Base-by-base conservation (phyloP, 2,113 vertebrate genomes). In the Chionomys nivalis region DNA sequence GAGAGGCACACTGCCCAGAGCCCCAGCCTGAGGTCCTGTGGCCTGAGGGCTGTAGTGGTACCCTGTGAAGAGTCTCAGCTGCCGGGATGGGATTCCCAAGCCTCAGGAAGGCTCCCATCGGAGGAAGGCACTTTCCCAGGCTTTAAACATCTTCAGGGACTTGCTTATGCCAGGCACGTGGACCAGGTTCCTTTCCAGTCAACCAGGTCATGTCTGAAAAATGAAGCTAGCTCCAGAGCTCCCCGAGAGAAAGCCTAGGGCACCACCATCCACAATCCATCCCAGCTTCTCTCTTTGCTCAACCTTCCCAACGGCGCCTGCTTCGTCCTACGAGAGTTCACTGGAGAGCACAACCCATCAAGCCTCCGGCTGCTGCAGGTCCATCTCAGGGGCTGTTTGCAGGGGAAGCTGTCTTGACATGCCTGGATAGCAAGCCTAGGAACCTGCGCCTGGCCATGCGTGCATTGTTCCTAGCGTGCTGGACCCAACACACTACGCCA, bases 101-200 rank as follows among this genome's bases (percentile, higher is more conserved):
- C 78, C 73, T 31, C 58, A 16, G 73, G 33, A 52, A 52, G 73
- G 24, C 61, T 52, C 1, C 72, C 1, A 0, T 21, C 23, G 19
- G 24, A 79, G 28, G 42, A n/a, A 78, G 52, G 3, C 31, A 0
- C 14, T 52, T 13, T 13, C 0, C 28, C 58, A 36, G 3, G 11
- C 36, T 26, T 28, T 68, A 78, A 42, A 28, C 17, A 1, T 3
- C 33, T 7, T 0, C 33, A 28, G 17, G 6, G 66, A 70, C 58
- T 17, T 5, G 28, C 9, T 2, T 26, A 3, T 0, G 7, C 12
- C 11, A 0, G 26, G 16, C 7, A 5, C 7, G 5, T n/a, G 52
- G 81, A 2, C 39, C 76, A 58, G 26, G 33, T 13, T 85, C 47
- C 52, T 6, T 39, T 68, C 85, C 8, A 4, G 47, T 31, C 70